Evolutionary conservation across 2,113 vertebrate species (phyloP).

Genomic region (Odocoileus virginianus): DNA sequence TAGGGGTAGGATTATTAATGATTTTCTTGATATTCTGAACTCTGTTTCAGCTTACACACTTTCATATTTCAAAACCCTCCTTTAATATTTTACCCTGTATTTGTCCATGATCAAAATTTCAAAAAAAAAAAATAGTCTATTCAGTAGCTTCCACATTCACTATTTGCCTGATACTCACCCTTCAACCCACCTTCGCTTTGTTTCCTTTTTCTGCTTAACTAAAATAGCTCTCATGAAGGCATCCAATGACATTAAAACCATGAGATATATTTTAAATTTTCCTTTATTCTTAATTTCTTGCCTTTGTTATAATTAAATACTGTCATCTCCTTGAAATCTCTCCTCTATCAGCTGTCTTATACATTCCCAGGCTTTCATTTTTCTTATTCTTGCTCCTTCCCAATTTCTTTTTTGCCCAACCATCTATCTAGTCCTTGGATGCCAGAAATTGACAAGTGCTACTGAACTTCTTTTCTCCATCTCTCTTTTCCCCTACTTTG

Average conservation of each 20-base stretch:
- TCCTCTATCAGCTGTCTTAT: neutral
- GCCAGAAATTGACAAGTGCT: neutral
- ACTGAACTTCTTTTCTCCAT: neutral
- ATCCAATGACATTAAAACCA: neutral
- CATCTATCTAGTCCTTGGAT: neutral
- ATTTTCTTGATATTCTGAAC: neutral
- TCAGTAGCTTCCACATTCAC: neutral
- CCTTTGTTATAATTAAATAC: neutral
- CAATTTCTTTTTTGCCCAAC: neutral
- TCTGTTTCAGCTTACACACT: neutral
- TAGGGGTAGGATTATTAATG: neutral
- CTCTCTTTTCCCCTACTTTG: neutral
- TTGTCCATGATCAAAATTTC: neutral
- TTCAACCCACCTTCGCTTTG: neutral
- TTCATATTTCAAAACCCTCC: neutral
- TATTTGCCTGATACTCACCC: neutral
- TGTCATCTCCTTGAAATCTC: neutral
- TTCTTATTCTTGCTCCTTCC: neutral
- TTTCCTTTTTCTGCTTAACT: neutral
- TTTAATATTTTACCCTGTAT: neutral
- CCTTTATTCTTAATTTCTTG: neutral
- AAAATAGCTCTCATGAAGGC: neutral
- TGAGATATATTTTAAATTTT: neutral
- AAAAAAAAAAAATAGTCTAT: neutral
- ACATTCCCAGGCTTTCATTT: neutral